These are phyloP conservation scores for Drosophila neocordata DNA, from an alignment of 1,140 invertebrate genomes.

Conservation along the genomic window DNA sequence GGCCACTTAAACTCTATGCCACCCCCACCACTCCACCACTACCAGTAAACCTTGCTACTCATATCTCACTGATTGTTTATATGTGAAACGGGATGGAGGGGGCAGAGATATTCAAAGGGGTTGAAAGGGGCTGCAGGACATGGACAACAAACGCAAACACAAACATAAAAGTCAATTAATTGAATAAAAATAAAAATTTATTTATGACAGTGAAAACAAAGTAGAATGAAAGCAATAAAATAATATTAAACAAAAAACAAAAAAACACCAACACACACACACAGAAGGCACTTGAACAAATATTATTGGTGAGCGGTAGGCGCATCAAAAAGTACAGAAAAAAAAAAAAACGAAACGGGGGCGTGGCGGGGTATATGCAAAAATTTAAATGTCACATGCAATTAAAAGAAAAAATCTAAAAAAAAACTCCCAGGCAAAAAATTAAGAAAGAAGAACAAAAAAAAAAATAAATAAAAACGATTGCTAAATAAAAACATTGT, in stretches of 20 bases:
- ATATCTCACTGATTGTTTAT: constrained; percentile 11
- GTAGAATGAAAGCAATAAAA: constrained; percentile 14
- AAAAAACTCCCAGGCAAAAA: constrained; percentile 13
- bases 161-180: constrained; percentile 70
- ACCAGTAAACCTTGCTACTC: neutral
- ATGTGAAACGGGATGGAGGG: neutral
- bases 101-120: neutral
- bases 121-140: constrained; percentile 3
- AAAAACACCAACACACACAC: constrained; percentile 1
- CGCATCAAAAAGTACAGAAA: neutral
- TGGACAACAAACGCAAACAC: constrained; percentile 42
- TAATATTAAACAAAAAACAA: constrained; percentile 18
- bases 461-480: no score
- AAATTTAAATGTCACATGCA: constrained; percentile 48
- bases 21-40: neutral
- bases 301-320: constrained; percentile 26
- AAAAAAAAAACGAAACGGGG: neutral
- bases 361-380: neutral
- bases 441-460: no score
- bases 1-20: constrained; percentile 11
- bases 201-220: constrained; percentile 30
- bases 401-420: neutral
- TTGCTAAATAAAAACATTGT: no score
- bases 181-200: constrained; percentile 62
- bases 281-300: constrained; percentile 20